Conservation (phyloP, 2,888 invertebrate species). For the Chironomus tentans region DNA sequence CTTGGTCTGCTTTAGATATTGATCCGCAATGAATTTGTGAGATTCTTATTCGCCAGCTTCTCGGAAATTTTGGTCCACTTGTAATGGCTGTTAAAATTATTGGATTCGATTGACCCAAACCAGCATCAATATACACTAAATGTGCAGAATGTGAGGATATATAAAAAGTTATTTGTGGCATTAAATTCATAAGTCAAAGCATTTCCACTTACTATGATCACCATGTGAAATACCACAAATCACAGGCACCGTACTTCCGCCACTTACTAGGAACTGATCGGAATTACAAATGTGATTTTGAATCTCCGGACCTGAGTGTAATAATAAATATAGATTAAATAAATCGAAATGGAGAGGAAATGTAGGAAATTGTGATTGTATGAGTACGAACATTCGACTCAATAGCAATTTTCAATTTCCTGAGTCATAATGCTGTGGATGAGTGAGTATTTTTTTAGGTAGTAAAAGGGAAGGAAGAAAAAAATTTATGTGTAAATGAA, state of each 20-base stretch:
- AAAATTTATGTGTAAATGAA: background rate
- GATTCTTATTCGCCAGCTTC: conserved; percentile 72
- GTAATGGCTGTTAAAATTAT: conserved; percentile 74
- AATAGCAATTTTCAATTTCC: background rate
- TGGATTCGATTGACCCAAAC: conserved; percentile 48
- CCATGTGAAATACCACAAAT: conserved; percentile 75
- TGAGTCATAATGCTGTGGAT: background rate
- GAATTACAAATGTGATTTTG: conserved; percentile 70
- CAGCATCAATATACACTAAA: conserved; percentile 77
- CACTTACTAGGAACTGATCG: conserved; percentile 78
- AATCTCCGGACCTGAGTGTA: conserved; percentile 56
- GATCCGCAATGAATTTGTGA: conserved; percentile 72
- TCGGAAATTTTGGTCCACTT: conserved; percentile 60
- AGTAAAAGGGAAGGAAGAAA: background rate
- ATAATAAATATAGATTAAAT: conserved; percentile 30
- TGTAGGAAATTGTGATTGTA: background rate
- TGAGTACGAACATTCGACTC: background rate
- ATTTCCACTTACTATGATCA: conserved; percentile 58
- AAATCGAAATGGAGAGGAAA: conserved; percentile 40
- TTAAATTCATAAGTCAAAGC: background rate
- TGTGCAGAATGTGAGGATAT: background rate
- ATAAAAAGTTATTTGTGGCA: background rate
- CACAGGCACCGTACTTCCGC: conserved; percentile 66
- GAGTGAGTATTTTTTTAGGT: no score
- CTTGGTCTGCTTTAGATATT: conserved; percentile 49